Percentiles rank a stretch among this genome's conserved stretches.
Evolutionary conservation across 35 echinoderm and acorn worm species (phyloP).

Genomic region (Stichopus chloronotus): DNA sequence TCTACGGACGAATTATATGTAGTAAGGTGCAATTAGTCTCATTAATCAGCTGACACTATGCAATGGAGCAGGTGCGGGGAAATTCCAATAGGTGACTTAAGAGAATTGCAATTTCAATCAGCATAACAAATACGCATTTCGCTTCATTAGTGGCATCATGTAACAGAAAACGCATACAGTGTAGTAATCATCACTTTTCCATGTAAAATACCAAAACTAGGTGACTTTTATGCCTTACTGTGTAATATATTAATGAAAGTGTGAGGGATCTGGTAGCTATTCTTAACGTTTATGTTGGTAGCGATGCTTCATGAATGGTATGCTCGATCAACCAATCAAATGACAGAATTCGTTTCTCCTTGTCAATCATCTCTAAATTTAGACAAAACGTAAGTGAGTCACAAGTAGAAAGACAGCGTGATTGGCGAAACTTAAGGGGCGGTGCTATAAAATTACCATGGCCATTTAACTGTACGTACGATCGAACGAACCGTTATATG

Average conservation of each 20-base stretch:
- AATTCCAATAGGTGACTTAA: conserved; percentile 37
- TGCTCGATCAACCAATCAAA: conserved; percentile 37
- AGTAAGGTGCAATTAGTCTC: conserved; percentile 34
- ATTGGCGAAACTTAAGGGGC: conserved; percentile 22
- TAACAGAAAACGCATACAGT: not conserved
- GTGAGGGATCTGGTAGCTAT: not conserved
- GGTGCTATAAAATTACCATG: not conserved
- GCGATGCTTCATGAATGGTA: conserved; percentile 65
- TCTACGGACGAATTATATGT: conserved; percentile 5
- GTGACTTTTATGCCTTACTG: not conserved
- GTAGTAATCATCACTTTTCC: not conserved
- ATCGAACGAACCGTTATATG: conserved; percentile 17
- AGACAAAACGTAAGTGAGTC: conserved; percentile 39
- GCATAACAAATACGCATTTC: conserved; percentile 52
- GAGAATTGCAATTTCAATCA: not conserved
- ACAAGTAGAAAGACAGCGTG: not conserved
- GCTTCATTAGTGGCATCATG: not conserved
- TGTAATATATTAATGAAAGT: not conserved
- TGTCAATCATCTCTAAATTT: conserved; percentile 59
- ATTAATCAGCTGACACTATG: conserved; percentile 59
- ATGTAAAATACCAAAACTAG: not conserved
- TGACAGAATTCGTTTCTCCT: not conserved
- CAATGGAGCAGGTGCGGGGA: conserved; percentile 55
- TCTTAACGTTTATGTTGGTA: conserved; percentile 43
- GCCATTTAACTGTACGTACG: not conserved